These are phyloP conservation scores for Tanypteryx hageni DNA, from an alignment of 2,888 invertebrate genomes.

Conservation along the genomic window DNA sequence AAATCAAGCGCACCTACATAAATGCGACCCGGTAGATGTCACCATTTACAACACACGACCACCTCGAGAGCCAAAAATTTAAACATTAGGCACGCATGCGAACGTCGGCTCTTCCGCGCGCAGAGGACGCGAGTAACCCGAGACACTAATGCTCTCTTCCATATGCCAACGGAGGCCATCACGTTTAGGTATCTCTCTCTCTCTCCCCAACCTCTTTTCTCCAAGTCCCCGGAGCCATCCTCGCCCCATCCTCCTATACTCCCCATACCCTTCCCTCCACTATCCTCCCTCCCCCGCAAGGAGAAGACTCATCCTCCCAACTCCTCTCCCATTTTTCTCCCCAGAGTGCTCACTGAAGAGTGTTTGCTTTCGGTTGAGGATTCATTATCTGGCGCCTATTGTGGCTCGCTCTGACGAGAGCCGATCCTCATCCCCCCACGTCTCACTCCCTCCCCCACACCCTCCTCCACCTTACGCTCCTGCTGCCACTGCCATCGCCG, in stretches of 20 bases:
- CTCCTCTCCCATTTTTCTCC: slow-evolving; percentile 55
- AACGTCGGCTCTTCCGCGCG: no score
- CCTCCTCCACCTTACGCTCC: neutral
- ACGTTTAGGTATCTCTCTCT: no score
- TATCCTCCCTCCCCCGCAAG: neutral
- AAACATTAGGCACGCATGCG: no score
- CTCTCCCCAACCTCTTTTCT: no score
- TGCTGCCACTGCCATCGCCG: neutral
- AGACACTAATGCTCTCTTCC: no score
- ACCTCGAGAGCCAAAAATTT: no score
- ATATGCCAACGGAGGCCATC: no score
- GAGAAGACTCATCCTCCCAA: neutral
- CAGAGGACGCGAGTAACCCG: no score
- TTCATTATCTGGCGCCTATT: slow-evolving; percentile 66
- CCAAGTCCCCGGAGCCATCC: no score
- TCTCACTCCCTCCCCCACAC: neutral
- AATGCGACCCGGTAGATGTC: no score
- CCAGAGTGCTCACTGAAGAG: slow-evolving; percentile 65
- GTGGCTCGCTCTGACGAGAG: slow-evolving; percentile 59
- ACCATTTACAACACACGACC: no score
- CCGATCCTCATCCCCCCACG: slow-evolving; percentile 33
- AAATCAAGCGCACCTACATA: no score
- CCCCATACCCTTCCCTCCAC: neutral
- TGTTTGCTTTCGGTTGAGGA: slow-evolving; percentile 66
- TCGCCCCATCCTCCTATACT: neutral